Conservation (phyloP, 2,797 vertebrate genomes). For the Chaetodon trifasciatus region DNA sequence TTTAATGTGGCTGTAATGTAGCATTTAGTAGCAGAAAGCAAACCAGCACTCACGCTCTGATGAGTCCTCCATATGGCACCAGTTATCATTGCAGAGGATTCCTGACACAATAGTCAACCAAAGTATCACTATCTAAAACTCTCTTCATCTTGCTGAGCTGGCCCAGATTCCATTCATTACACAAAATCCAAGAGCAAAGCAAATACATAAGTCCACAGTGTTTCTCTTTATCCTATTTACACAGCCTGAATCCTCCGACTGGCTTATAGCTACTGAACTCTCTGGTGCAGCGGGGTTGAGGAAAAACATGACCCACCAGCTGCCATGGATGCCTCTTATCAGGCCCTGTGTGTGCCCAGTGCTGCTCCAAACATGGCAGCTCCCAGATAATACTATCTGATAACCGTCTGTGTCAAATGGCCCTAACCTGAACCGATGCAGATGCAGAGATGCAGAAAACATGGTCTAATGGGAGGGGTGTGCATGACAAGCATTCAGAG, state of each 20-base stretch:
- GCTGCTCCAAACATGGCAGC: constrained; percentile 65
- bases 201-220: constrained; percentile 54
- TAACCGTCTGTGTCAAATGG: constrained; percentile 65
- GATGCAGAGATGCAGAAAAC: constrained; percentile 61
- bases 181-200: constrained; percentile 43
- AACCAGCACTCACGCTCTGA: neutral
- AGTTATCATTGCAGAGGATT: neutral
- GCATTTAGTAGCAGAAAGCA: neutral
- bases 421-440: constrained; percentile 46
- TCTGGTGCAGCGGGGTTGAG: constrained; percentile 53
- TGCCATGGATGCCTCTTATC: constrained; percentile 74
- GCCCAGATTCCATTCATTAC: constrained; percentile 41
- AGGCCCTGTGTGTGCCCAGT: constrained; percentile 61
- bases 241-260: constrained; percentile 57
- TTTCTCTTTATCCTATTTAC: constrained; percentile 64
- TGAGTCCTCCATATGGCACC: constrained; percentile 22
- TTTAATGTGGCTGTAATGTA: neutral
- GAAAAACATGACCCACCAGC: constrained; percentile 64
- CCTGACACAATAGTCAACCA: constrained; percentile 14
- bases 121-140: constrained; percentile 33
- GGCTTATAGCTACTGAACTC: constrained; percentile 46
- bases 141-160: constrained; percentile 18
- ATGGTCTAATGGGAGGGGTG: constrained; percentile 16
- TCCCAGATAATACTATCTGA: constrained; percentile 71
- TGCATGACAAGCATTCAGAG: constrained; percentile 13